Conservation (phyloP, 2,113 vertebrate genomes). For the Anolis carolinensis region DNA sequence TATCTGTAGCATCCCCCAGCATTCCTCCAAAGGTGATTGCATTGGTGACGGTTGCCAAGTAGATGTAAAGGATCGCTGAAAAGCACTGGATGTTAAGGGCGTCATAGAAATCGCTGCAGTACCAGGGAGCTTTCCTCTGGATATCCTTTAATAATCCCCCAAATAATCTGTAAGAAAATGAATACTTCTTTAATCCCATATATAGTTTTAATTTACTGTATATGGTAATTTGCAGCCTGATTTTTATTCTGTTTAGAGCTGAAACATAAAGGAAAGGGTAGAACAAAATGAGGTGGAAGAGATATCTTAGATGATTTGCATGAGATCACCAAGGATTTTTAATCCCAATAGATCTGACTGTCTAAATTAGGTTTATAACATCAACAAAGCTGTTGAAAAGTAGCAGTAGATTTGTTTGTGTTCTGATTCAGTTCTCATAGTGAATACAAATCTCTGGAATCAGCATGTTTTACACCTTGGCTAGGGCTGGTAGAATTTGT, state of each 20-base stretch:
- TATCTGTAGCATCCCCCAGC: slow-evolving; percentile 78
- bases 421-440: too few relatives aligned
- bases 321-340: background rate
- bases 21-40: slow-evolving; percentile 83
- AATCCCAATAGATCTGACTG: too few relatives aligned
- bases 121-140: slow-evolving; percentile 76
- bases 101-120: slow-evolving; percentile 76
- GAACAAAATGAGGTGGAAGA: background rate
- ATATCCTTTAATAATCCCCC: slow-evolving; percentile 79
- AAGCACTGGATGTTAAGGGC: slow-evolving; percentile 80
- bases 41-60: slow-evolving; percentile 78
- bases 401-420: background rate
- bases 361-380: background rate
- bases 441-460: too few relatives aligned
- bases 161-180: slow-evolving; percentile 68
- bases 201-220: background rate
- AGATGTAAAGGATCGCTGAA: slow-evolving; percentile 80
- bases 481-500: too few relatives aligned
- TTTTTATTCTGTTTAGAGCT: background rate
- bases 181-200: background rate
- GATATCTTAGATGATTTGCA: background rate
- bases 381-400: background rate
- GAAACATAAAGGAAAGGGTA: background rate
- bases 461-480: background rate
- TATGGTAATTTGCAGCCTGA: background rate